Evolutionary conservation across 1,140 invertebrate species (phyloP).

Genomic region (Vanessa tameamea): DNA sequence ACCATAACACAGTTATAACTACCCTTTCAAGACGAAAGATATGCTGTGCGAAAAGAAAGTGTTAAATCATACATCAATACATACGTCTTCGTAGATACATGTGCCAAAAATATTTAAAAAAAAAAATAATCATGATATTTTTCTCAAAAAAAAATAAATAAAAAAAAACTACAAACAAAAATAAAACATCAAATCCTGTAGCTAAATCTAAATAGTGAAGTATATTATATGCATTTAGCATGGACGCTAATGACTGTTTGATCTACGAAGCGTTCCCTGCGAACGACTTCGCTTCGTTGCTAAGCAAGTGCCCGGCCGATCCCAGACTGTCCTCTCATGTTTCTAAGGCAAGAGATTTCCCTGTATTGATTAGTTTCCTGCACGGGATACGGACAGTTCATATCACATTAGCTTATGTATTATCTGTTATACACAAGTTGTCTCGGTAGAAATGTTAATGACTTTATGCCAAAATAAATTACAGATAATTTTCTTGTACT

Average conservation of each 20-base stretch:
- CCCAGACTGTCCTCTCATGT: slow-evolving; percentile 20
- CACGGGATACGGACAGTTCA: slow-evolving; percentile 18
- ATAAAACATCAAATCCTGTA: too few relatives aligned
- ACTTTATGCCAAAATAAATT: neutral
- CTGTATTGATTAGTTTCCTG: slow-evolving; percentile 36
- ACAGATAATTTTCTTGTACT: neutral
- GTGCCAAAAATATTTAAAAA: too few relatives aligned
- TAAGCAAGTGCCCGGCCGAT: slow-evolving; percentile 21
- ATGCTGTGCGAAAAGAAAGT: too few relatives aligned
- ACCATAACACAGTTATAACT: too few relatives aligned
- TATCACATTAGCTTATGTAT: slow-evolving; percentile 22
- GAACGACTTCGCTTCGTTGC: slow-evolving; percentile 25
- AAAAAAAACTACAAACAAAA: too few relatives aligned
- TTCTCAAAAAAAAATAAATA: too few relatives aligned
- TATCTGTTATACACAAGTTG: neutral
- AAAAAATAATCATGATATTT: too few relatives aligned
- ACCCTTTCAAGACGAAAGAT: too few relatives aligned
- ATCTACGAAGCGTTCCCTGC: slow-evolving; percentile 22
- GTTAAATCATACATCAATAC: too few relatives aligned
- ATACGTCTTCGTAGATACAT: too few relatives aligned
- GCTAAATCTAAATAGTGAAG: too few relatives aligned
- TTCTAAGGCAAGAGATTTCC: slow-evolving; percentile 32
- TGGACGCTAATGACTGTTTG: neutral
- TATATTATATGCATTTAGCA: neutral
- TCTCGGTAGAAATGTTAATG: neutral